These are phyloP conservation scores for Polydrusus pterygomalis DNA, from an alignment of 2,888 invertebrate species.

Conservation along the genomic window DNA sequence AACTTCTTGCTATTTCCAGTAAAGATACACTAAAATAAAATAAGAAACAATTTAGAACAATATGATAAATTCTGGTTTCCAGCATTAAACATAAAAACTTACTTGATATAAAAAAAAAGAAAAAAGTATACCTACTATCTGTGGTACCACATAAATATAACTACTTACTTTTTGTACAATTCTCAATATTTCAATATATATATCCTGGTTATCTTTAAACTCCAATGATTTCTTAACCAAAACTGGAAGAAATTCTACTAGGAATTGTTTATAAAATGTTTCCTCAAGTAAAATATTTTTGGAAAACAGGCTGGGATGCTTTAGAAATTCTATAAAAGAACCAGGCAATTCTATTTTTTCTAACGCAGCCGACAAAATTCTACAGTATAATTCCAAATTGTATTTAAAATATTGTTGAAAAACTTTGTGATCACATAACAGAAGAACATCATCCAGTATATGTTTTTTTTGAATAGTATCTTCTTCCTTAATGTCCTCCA, in stretches of 20 bases:
- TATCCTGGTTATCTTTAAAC: slow-evolving; percentile 50
- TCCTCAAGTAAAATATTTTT: slow-evolving; percentile 54
- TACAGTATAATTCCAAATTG: slow-evolving; percentile 61
- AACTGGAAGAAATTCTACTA: slow-evolving; percentile 47
- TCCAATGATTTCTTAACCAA: slow-evolving; percentile 51
- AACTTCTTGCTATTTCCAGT: slow-evolving; percentile 60
- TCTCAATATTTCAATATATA: slow-evolving; percentile 55
- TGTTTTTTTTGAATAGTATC: slow-evolving; percentile 12
- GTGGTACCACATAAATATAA: background rate
- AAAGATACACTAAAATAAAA: slow-evolving; percentile 63
- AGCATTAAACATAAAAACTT: too few species aligned
- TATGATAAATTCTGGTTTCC: too few species aligned
- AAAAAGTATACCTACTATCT: background rate
- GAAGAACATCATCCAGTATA: slow-evolving; percentile 36
- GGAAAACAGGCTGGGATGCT: slow-evolving; percentile 58
- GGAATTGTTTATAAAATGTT: slow-evolving; percentile 56
- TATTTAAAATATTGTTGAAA: slow-evolving; percentile 65
- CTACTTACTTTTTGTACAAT: slow-evolving; percentile 60
- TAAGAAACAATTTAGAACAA: background rate
- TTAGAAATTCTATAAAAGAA: slow-evolving; percentile 55
- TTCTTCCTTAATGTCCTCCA: background rate
- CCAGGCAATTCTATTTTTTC: slow-evolving; percentile 47
- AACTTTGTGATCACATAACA: slow-evolving; percentile 58
- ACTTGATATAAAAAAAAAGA: too few species aligned
- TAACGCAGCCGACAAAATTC: slow-evolving; percentile 59